Percentiles rank a stretch among this genome's conserved stretches.
phyloP scores from a whole-genome alignment of 2,888 invertebrate species.

The Phymatocera aterrima region DNA sequence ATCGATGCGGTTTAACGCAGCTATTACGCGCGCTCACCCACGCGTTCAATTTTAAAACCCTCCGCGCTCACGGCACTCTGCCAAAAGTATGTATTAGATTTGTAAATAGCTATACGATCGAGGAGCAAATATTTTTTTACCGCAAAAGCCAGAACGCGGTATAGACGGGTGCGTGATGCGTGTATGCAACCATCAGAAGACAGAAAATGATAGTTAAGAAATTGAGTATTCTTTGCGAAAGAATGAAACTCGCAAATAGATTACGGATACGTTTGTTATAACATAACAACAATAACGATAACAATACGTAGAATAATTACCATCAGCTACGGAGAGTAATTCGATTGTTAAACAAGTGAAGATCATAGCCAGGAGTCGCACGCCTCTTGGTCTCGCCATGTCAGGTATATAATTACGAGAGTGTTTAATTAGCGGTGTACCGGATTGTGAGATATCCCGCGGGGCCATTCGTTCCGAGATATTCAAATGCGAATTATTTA shows the following conservation, averaged over 20 bases:
- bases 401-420: slow-evolving; percentile 16
- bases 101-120: background rate
- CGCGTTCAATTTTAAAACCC: background rate
- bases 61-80: background rate
- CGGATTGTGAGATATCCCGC: background rate
- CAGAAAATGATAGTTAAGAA: no score
- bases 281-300: background rate
- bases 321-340: slow-evolving; percentile 24
- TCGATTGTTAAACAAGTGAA: slow-evolving; percentile 23
- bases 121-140: background rate
- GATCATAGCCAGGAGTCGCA: slow-evolving; percentile 21
- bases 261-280: no score
- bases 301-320: slow-evolving; percentile 11
- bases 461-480: background rate
- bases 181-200: no score
- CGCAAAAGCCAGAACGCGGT: background rate
- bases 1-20: slow-evolving; percentile 18
- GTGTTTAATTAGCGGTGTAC: slow-evolving; percentile 39
- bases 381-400: slow-evolving; percentile 32
- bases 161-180: no score
- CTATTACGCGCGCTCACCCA: slow-evolving; percentile 18
- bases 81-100: background rate
- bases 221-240: no score
- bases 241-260: no score
- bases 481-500: slow-evolving; percentile 35